Evolutionary conservation across 2,113 vertebrate species (phyloP).

Genomic region (Oenanthe melanoleuca): DNA sequence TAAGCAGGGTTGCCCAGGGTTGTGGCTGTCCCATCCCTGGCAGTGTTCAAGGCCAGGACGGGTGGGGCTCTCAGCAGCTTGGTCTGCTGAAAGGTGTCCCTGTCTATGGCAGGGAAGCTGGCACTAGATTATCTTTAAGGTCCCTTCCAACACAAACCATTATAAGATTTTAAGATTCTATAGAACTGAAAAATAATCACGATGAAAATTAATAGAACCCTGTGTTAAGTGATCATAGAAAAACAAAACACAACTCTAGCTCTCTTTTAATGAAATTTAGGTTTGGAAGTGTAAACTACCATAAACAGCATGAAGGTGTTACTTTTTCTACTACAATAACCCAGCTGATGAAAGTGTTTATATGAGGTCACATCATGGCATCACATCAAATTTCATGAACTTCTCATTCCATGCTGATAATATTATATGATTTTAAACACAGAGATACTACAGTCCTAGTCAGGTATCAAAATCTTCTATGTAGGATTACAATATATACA

Average conservation of each 20-base stretch:
- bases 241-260: not conserved
- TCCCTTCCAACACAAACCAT: not conserved
- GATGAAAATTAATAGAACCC: not conserved
- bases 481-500: not conserved
- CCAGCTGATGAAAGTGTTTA: not conserved
- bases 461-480: not conserved
- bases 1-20: no score
- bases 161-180: not conserved
- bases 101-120: not conserved
- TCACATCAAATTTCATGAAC: not conserved
- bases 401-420: not conserved
- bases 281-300: not conserved
- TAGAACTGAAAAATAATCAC: not conserved
- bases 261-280: not conserved
- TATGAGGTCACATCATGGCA: not conserved
- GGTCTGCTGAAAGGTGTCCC: not conserved
- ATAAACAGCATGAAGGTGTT: not conserved
- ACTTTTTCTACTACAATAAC: not conserved
- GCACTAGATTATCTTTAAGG: not conserved
- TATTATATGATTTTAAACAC: not conserved
- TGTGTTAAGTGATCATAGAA: not conserved
- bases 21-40: not conserved
- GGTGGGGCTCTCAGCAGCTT: not conserved
- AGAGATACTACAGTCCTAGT: not conserved
- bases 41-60: not conserved